phyloP scores from a whole-genome alignment of 1,140 invertebrate species.

The Dendroctonus ponderosae region DNA sequence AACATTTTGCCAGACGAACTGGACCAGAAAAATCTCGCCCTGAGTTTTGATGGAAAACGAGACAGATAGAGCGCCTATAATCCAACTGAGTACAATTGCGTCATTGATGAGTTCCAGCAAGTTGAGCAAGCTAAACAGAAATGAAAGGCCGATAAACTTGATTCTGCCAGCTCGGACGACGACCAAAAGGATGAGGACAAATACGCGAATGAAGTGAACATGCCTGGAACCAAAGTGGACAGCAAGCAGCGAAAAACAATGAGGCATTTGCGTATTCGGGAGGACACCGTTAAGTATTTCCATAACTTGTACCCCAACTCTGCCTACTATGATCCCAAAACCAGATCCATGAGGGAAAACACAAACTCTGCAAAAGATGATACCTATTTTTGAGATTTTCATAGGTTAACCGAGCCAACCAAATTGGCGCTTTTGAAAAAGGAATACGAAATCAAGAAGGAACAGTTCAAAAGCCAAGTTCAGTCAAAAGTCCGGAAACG shows the following conservation, averaged over 20 bases:
- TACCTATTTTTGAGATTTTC: conserved; percentile 82
- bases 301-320: conserved; percentile 96
- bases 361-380: conserved; percentile 74
- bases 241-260: conserved; percentile 98
- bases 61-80: conserved; percentile 99
- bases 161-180: conserved; percentile 59
- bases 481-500: conserved; percentile 75
- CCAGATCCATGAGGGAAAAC: conserved; percentile 97
- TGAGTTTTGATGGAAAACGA: conserved; percentile 92
- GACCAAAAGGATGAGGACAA: conserved; percentile 91
- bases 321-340: conserved; percentile 99
- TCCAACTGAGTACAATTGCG: conserved; percentile 80
- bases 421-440: conserved; percentile 90
- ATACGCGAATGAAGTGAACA: conserved; percentile 95
- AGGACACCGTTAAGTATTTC: conserved; percentile 98
- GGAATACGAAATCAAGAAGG: conserved; percentile 88
- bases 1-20: conserved; percentile 92
- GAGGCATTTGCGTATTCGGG: conserved; percentile 94
- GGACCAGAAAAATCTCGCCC: conserved; percentile 71
- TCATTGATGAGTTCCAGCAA: conserved; percentile 91
- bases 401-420: conserved; percentile 95
- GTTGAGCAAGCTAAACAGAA: conserved; percentile 87
- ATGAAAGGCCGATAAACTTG: conserved; percentile 81
- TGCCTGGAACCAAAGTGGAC: conserved; percentile 99
- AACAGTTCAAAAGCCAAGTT: conserved; percentile 76